A percentile compares a stretch with the other conserved stretches of the same genome.
These are phyloP conservation scores for Pica pica DNA, from an alignment of 2,113 vertebrate genomes.

Conservation along the genomic window DNA sequence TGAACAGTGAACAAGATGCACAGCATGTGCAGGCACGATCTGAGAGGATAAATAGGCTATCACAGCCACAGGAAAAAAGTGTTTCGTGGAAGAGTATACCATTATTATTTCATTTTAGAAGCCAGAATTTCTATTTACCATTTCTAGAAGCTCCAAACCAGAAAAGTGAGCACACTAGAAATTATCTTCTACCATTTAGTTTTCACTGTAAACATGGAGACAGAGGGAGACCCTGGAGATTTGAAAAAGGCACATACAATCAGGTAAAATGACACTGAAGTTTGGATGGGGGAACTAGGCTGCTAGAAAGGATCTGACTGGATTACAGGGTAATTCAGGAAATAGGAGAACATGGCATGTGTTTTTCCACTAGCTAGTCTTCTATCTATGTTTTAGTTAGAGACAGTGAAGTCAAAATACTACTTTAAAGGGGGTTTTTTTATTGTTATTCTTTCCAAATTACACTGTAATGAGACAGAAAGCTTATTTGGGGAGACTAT, in stretches of 20 bases:
- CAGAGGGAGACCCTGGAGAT: background rate
- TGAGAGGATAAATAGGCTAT: background rate
- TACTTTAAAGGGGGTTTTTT: background rate
- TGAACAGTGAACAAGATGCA: background rate
- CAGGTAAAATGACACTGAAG: background rate
- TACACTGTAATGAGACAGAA: background rate
- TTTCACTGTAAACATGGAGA: background rate
- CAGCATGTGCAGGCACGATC: background rate
- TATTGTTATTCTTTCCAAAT: background rate
- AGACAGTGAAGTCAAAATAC: background rate
- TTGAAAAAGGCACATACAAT: background rate
- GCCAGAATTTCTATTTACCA: background rate
- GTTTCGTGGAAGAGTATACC: background rate
- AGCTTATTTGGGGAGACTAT: background rate
- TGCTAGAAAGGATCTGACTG: background rate
- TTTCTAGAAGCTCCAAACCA: background rate
- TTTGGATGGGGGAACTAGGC: background rate
- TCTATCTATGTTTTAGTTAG: background rate
- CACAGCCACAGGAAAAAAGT: background rate
- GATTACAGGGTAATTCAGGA: background rate
- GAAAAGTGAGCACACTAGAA: background rate
- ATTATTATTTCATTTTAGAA: background rate
- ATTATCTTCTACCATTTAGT: background rate
- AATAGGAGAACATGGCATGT: background rate
- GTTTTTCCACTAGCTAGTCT: background rate